Base-by-base conservation (phyloP, 2,797 vertebrate species). In the Tenualosa ilisha region DNA sequence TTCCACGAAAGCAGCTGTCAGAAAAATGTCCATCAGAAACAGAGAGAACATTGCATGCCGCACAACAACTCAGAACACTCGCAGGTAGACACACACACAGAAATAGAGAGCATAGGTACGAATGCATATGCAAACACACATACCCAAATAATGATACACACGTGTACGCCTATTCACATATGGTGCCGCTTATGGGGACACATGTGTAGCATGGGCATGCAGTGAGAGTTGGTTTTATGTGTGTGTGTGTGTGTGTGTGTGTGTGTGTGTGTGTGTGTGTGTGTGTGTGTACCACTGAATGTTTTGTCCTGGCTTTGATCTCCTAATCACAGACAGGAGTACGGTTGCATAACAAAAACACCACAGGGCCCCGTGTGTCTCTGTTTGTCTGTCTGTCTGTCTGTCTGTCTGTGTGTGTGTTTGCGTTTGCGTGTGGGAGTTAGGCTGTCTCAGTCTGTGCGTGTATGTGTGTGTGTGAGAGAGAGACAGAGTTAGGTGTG, bases 301-400 rank as follows among this genome's bases (percentile, higher is more conserved):
- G 68, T 75, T 43, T 24, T 83, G 46, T 59, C 79, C 11, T 31
- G n/a, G 22, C n/a, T 59, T 61, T 85, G 82, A 82, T 87, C 86
- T 65, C 63, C 59, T 85, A 81, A 87, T 84, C 81, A 59, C 86
- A 85, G 85, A n/a, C 84, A 84, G 72, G 53, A 81, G 81, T 49
- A 83, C 81, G 46, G 83, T 90, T 87, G 59, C 81, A 81, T 88
- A 86, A 89, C 81, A 37, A 56, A 84, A 84, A 84, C 81, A 81
- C 81, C 8, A 46, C 24, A 51, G 53, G 9, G 24, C 50, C 22
- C 46, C 3, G 53, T 51, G 17, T 17, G 59, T 68, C 40, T 50
- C n/a, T 40, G 37, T 75, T 12, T 37, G 65, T 68, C 37, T 61
- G 59, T 68, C 81, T 88, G 84, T 87, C 83, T 85, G 86, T 3